Evolutionary conservation across 2,113 vertebrate species (phyloP), one percentile per base, ranked within the genome.

Genomic region (Apaloderma vittatum): DNA sequence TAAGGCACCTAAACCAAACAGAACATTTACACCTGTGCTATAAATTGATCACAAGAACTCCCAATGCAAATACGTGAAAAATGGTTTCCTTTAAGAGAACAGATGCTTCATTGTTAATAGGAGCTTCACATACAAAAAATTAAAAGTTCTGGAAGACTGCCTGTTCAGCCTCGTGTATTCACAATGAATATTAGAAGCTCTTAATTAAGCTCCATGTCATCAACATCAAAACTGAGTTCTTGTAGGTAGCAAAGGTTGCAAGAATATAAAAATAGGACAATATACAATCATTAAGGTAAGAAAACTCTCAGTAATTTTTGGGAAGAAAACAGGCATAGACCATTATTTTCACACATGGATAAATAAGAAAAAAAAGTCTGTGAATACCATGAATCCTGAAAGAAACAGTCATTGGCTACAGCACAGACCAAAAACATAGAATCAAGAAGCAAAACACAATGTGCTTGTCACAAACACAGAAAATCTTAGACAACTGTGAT

Each of bases 91-190:
- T 94, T 95, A 96, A 97, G 34, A 91, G 66, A 96, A 94, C 94
- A 98, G 93, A 96, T 96, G 97, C 83, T 94, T 97, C 77, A 45
- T 91, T 95, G 73, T 89, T 96, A 92, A 94, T 57, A 89, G 88
- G 75, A 94, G 19, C 75, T 88, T 67, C 72, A 92, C 82, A 96
- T 74, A 96, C 92, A 95, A 96, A 94, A 97, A 97, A 94, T 78
- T 77, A 93, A 57, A 89, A 97, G 58, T 73, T 84, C 55, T 95
- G 86, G 88, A 92, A 97, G 81, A 71, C 40, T 94, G 78, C 83
- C 91, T 94, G 52, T 92, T 91, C 46, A 40, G 32, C 59, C 79
- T 62, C 68, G 36, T 94, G 52, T 88, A 96, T 67, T 93, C 74
- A 94, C 88, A 94, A 75, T 51, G 19, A 91, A 16, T 92, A 76